These are phyloP conservation scores for Torymus auratus DNA, from an alignment of 2,888 invertebrate species.

Conservation along the genomic window DNA sequence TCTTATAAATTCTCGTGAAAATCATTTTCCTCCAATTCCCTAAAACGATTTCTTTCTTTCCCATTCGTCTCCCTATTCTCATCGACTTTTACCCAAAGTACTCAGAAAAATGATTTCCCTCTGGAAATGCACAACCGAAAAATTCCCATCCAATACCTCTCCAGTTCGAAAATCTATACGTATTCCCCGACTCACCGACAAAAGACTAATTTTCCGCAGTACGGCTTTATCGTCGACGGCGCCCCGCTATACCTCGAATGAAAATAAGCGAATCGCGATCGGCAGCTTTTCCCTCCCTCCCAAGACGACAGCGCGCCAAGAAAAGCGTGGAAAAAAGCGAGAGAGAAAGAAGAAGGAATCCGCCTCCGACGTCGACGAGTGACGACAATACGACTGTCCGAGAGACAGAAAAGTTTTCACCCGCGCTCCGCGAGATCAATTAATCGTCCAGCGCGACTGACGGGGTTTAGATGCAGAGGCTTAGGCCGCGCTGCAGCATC, in stretches of 20 bases:
- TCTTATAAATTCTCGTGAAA: no score
- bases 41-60: no score
- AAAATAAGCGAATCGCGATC: conserved; percentile 43
- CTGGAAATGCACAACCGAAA: not conserved
- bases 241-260: conserved; percentile 8
- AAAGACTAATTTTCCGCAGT: conserved; percentile 17
- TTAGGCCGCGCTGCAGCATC: no score
- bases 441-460: no score
- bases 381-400: no score
- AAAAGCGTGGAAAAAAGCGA: not conserved
- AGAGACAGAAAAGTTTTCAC: no score
- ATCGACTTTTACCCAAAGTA: no score
- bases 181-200: not conserved
- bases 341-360: not conserved
- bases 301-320: not conserved
- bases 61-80: no score
- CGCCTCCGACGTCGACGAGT: no score
- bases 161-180: not conserved
- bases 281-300: not conserved
- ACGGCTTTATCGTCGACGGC: not conserved
- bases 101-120: not conserved
- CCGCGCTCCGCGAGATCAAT: no score
- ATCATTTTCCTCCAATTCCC: no score
- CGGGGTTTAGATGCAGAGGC: no score
- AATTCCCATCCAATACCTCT: not conserved